Evolutionary conservation across 1,140 invertebrate species (phyloP).

Genomic region (Drosophila aff.): DNA sequence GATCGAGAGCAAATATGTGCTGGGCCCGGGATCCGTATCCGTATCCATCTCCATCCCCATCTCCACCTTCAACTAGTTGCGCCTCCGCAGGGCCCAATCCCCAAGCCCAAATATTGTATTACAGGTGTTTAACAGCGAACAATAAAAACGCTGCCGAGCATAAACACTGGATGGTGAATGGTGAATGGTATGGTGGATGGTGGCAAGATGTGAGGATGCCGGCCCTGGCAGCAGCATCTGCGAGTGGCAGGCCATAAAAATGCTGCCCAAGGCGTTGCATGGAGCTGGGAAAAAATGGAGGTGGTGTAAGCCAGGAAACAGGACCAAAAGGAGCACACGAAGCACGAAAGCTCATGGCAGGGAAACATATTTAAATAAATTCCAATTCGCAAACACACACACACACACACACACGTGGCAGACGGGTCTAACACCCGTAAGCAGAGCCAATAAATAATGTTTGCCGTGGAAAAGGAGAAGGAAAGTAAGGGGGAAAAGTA

Average conservation of each 20-base stretch:
- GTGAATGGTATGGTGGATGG: neutral
- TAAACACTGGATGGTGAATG: constrained; percentile 27
- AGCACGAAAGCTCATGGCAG: constrained; percentile 15
- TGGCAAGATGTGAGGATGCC: neutral
- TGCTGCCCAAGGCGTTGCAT: constrained; percentile 62
- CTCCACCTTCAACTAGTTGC: constrained; percentile 33
- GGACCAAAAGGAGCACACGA: constrained; percentile 5
- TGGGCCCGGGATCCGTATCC: neutral
- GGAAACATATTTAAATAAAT: constrained; percentile 81
- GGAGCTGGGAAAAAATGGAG: neutral
- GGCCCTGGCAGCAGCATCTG: constrained; percentile 53
- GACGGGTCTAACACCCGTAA: constrained; percentile 43
- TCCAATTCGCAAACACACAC: constrained; percentile 55
- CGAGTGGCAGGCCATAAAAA: constrained; percentile 80
- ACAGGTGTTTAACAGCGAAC: constrained; percentile 78
- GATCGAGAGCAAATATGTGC: neutral
- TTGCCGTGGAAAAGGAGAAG: constrained; percentile 19
- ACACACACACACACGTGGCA: constrained; percentile 21
- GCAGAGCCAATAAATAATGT: constrained; percentile 79
- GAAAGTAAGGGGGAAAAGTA: no score
- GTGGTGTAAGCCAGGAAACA: neutral
- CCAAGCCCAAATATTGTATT: constrained; percentile 63
- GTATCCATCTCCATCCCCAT: no score
- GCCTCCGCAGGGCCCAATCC: neutral
- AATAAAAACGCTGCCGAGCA: constrained; percentile 67